These are phyloP conservation scores for Latrodectus hesperus DNA, from an alignment of 2,888 invertebrate genomes.

Conservation along the genomic window DNA sequence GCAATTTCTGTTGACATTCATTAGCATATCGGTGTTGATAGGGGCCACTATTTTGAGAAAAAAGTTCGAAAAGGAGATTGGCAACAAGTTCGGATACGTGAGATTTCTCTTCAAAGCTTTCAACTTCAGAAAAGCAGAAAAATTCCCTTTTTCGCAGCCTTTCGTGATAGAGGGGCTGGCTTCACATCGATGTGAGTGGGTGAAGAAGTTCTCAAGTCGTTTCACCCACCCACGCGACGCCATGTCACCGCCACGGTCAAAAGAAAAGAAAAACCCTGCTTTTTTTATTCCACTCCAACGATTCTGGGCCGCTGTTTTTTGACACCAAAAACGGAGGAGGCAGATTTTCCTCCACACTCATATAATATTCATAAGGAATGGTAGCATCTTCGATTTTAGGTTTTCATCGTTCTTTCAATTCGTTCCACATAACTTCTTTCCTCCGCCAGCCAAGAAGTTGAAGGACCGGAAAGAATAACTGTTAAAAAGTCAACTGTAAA, in stretches of 20 bases:
- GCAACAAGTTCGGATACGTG: too few species aligned
- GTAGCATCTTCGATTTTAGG: background rate
- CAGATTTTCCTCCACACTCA: background rate
- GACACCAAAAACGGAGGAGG: background rate
- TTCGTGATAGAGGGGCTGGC: background rate
- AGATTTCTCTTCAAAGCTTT: too few species aligned
- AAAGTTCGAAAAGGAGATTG: too few species aligned
- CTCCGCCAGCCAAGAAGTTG: background rate
- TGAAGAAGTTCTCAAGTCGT: constrained; percentile 12
- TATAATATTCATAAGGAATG: background rate
- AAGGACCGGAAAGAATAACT: background rate
- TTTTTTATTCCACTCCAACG: background rate
- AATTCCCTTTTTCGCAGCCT: too few species aligned
- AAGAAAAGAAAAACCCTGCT: constrained; percentile 1
- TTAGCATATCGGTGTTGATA: too few species aligned
- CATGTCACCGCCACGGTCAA: constrained; percentile 39
- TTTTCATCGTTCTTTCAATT: background rate
- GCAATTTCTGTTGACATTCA: too few species aligned
- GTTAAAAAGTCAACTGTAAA: too few species aligned
- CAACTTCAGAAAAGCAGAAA: too few species aligned
- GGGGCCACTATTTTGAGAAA: too few species aligned
- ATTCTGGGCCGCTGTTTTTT: background rate
- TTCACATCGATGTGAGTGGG: constrained; percentile 2
- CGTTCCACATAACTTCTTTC: background rate
- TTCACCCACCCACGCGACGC: constrained; percentile 41